These are phyloP conservation scores for Macrotus californicus DNA, from an alignment of 2,113 vertebrate genomes.

Conservation along the genomic window DNA sequence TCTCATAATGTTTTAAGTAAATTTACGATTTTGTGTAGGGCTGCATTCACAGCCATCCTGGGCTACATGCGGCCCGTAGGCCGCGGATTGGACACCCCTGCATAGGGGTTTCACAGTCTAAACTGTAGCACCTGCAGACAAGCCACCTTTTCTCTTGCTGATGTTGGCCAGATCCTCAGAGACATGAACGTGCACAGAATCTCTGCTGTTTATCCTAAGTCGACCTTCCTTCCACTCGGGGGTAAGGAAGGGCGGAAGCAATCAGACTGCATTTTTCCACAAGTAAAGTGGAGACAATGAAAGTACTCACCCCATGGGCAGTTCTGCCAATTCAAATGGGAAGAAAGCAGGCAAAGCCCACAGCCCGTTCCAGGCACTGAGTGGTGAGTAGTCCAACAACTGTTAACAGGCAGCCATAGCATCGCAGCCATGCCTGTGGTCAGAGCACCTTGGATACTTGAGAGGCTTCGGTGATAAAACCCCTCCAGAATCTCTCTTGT, in stretches of 20 bases:
- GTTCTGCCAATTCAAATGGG: not conserved
- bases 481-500: not conserved
- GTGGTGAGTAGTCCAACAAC: not conserved
- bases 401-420: fast-evolving
- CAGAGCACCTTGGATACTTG: not conserved
- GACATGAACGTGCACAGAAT: not conserved
- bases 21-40: too few species aligned
- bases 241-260: not conserved
- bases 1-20: too few species aligned
- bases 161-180: not conserved
- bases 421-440: not conserved
- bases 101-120: not conserved
- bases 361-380: not conserved
- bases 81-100: too few species aligned
- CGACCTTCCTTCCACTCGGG: not conserved
- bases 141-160: not conserved
- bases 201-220: not conserved
- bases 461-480: not conserved
- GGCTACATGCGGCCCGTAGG: too few species aligned
- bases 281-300: not conserved
- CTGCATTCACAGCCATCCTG: too few species aligned
- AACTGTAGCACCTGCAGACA: not conserved
- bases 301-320: not conserved
- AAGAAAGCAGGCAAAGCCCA: not conserved
- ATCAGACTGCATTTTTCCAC: not conserved